These are phyloP conservation scores for Pongo pygmaeus DNA, from an alignment of 2,113 vertebrate species.

Conservation along the genomic window DNA sequence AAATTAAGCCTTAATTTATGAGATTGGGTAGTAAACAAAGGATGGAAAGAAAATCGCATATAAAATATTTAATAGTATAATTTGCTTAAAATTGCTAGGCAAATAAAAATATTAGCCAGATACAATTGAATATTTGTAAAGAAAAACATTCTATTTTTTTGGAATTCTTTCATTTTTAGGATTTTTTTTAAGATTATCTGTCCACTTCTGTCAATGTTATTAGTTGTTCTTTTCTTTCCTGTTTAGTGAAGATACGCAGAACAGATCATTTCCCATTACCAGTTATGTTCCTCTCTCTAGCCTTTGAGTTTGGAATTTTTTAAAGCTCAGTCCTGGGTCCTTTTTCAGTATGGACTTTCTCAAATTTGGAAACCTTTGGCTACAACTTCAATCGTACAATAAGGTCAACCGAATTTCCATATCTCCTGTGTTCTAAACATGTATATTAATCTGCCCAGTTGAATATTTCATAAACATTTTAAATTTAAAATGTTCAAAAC, in stretches of 20 bases:
- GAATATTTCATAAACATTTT: constrained; percentile 48
- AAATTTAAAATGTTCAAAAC: neutral
- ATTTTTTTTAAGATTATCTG: neutral
- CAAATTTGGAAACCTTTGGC: neutral
- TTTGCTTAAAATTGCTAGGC: neutral
- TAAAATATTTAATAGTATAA: neutral
- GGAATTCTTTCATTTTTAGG: neutral
- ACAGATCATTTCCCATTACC: neutral
- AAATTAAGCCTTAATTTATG: neutral
- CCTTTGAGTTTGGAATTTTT: neutral
- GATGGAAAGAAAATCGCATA: neutral
- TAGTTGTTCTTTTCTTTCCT: neutral
- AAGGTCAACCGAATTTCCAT: neutral
- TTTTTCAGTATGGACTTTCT: neutral
- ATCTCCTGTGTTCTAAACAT: neutral
- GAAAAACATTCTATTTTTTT: neutral
- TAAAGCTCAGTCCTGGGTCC: neutral
- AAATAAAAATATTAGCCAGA: neutral
- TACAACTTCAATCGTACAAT: neutral
- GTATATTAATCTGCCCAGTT: neutral
- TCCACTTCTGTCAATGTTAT: neutral
- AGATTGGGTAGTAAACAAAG: neutral
- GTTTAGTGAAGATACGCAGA: neutral
- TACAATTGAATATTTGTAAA: neutral
- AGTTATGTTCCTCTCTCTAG: neutral